Base-by-base conservation (phyloP, 2,797 vertebrate genomes). In the Margarornis squamiger region DNA sequence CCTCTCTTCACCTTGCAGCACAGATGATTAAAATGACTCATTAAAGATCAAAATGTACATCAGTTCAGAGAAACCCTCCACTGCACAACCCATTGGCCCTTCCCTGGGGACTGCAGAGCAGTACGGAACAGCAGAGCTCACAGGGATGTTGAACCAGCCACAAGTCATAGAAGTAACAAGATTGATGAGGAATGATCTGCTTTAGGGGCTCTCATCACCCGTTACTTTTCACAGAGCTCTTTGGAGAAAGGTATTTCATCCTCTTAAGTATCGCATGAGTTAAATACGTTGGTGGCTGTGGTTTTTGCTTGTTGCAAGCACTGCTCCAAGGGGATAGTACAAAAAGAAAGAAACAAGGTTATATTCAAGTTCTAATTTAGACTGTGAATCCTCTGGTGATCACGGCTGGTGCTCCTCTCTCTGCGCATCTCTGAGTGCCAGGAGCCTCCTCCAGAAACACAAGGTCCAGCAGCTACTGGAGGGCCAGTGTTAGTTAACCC, bases 301-400 rank as follows among this genome's bases (percentile, higher is more conserved):
- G 8, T 77, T 91, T 71, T 27, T 41, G n/a, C 68, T 57, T 75
- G 49, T 21, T 61, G 41, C 36, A 70, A 80, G 65, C 39, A 15
- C 21, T 1, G 0, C 10, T 68, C 68, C 30, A 36, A 66, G 20
- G 15, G 19, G 12, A 10, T n/a, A 32, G 34, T 21, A 32, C 15
- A 71, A 68, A 90, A 72, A 38, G n/a, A 80, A 61, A 58, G 21
- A 77, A 76, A 43, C 14, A 26, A 78, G 27, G 12, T 88, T 57
- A 11, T 12, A 45, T 29, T 17, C 12, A 32, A 67, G 55, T 55
- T n/a, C 27, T 79, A 27, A 59, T 34, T 67, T 43, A 59, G 34
- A 10, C 45, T n/a, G n/a, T n/a, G 57, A 86, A 30, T 41, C 13
- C 39, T 55, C n/a, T 59, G 27, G 61, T 75, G 66, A 10, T 34